These are phyloP conservation scores for Chaenogobius annularis DNA, from an alignment of 2,113 vertebrate genomes.

Conservation along the genomic window DNA sequence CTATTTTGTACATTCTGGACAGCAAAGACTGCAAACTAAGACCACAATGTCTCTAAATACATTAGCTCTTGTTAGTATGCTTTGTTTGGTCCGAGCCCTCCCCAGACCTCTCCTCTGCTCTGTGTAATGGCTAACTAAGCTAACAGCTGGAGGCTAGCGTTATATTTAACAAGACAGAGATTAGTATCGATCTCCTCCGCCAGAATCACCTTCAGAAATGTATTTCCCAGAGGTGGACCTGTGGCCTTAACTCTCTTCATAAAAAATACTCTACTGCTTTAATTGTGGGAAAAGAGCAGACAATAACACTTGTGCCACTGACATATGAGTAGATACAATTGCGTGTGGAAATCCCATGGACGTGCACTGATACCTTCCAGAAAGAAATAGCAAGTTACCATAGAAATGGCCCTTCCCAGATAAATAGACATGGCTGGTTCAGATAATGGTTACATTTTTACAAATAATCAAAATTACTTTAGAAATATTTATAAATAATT, in stretches of 20 bases:
- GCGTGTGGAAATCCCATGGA: not conserved
- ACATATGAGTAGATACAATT: not conserved
- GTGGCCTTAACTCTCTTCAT: not conserved
- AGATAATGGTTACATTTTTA: too few relatives aligned
- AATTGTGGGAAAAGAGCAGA: not conserved
- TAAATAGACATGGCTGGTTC: not conserved
- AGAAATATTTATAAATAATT: too few relatives aligned
- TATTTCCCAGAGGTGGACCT: constrained; percentile 9
- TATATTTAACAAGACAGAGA: constrained; percentile 10
- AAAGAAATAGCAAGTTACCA: not conserved
- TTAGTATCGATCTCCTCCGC: constrained; percentile 3
- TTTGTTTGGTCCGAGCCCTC: not conserved
- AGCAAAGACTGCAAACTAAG: not conserved
- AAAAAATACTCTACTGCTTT: not conserved
- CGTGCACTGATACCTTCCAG: not conserved
- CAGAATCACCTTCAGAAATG: constrained; percentile 1
- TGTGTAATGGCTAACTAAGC: not conserved
- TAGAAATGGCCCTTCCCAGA: not conserved
- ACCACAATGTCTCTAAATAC: not conserved
- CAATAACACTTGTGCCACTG: not conserved
- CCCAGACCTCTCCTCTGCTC: not conserved
- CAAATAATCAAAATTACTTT: too few relatives aligned
- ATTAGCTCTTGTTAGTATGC: not conserved
- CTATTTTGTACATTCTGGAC: not conserved
- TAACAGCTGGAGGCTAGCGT: constrained; percentile 3